Percentiles rank a stretch among this genome's conserved stretches.
These are phyloP conservation scores for Aethina tumida DNA, from an alignment of 1,140 invertebrate genomes.

Conservation along the genomic window DNA sequence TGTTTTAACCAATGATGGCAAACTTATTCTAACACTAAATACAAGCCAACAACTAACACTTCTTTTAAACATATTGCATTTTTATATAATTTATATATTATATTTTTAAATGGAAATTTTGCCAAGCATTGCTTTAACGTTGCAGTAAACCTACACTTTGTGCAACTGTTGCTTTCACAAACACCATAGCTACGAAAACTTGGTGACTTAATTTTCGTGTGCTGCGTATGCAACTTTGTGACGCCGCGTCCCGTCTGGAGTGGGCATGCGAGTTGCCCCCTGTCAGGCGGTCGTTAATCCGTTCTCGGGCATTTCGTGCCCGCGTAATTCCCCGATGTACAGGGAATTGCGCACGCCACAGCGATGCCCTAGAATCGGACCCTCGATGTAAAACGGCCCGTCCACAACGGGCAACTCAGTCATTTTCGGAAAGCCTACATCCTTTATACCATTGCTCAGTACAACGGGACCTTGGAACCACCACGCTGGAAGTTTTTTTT, in stretches of 20 bases:
- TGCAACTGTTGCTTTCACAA: not conserved
- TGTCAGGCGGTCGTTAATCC: constrained; percentile 25
- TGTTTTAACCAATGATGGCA: too few relatives aligned
- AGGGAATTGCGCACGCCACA: constrained; percentile 19
- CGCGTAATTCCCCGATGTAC: constrained; percentile 19
- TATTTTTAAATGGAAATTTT: too few relatives aligned
- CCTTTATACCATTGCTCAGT: too few relatives aligned
- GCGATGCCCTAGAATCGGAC: constrained; percentile 23
- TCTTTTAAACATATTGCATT: too few relatives aligned
- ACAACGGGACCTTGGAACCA: too few relatives aligned
- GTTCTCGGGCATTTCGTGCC: constrained; percentile 23
- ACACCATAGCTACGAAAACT: not conserved
- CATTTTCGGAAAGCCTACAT: constrained; percentile 26
- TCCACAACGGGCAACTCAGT: constrained; percentile 22
- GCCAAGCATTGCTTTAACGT: too few relatives aligned
- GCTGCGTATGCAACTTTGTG: constrained; percentile 15
- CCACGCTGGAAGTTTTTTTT: constrained; percentile 1
- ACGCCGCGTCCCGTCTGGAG: constrained; percentile 17
- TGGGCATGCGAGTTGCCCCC: constrained; percentile 20
- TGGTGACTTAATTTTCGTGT: not conserved
- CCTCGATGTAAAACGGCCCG: constrained; percentile 31
- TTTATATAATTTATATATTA: too few relatives aligned
- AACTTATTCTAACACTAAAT: too few relatives aligned
- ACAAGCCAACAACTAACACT: too few relatives aligned
- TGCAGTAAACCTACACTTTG: too few relatives aligned